phyloP scores from a whole-genome alignment of 2,113 vertebrate species.

The Craseonycteris thonglongyai region DNA sequence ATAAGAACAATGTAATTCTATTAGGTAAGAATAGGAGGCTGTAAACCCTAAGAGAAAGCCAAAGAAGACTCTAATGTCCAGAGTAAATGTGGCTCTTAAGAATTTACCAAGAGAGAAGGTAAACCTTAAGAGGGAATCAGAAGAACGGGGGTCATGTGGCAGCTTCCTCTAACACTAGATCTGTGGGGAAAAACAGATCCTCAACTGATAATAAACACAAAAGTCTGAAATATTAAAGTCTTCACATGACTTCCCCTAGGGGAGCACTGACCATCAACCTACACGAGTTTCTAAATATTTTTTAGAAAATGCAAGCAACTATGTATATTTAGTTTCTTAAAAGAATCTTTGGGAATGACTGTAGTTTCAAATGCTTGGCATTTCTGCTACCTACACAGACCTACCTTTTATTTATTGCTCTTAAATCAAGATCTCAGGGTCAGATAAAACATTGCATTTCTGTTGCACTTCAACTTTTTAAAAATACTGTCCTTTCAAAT shows the following conservation, averaged over 20 bases:
- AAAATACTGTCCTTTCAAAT: slow-evolving; percentile 67
- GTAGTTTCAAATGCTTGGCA: slow-evolving; percentile 69
- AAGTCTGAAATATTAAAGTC: slow-evolving; percentile 3
- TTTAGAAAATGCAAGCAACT: slow-evolving; percentile 60
- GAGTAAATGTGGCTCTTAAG: background rate
- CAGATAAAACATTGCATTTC: slow-evolving; percentile 67
- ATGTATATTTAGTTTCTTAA: background rate
- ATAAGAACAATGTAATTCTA: background rate
- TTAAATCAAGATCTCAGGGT: slow-evolving; percentile 61
- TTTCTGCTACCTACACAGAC: slow-evolving; percentile 59
- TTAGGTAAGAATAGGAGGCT: background rate
- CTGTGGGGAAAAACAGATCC: background rate
- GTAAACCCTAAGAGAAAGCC: background rate
- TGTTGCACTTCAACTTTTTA: slow-evolving; percentile 65
- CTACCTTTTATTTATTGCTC: slow-evolving; percentile 40
- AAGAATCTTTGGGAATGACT: slow-evolving; percentile 33
- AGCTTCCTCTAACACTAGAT: background rate
- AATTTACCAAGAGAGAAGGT: background rate
- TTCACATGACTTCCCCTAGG: background rate
- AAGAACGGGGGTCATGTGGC: background rate
- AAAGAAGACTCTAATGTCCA: background rate
- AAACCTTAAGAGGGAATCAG: background rate
- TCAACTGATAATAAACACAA: slow-evolving; percentile 3
- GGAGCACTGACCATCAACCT: slow-evolving; percentile 16
- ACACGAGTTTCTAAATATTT: slow-evolving; percentile 62